phyloP scores from a whole-genome alignment of 1,140 invertebrate genomes.

The Lordiphosa stackelbergi region DNA sequence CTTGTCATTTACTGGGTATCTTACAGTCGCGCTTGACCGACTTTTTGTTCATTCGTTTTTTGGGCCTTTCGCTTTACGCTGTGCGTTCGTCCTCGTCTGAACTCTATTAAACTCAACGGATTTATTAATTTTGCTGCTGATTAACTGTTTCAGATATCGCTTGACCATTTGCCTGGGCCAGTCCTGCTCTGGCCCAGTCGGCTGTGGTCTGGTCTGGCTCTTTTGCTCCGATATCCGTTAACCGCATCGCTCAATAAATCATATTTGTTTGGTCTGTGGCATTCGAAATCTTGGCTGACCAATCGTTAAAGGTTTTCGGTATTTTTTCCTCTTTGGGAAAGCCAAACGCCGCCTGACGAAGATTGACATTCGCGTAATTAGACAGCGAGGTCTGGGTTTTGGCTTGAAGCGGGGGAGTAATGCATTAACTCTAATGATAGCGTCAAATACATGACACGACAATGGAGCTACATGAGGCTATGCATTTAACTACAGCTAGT shows the following conservation, averaged over 20 bases:
- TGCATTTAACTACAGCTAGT: slow-evolving; percentile 16
- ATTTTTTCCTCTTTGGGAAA: not conserved
- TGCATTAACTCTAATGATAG: slow-evolving; percentile 46
- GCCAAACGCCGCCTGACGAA: slow-evolving; percentile 29
- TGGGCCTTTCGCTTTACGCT: slow-evolving; percentile 14
- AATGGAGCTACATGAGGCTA: slow-evolving; percentile 24
- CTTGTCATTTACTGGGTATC: too few relatives aligned
- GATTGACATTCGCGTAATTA: slow-evolving; percentile 49
- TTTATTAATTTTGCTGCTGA: slow-evolving; percentile 74
- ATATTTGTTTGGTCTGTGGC: slow-evolving; percentile 47
- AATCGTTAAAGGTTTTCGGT: slow-evolving; percentile 23
- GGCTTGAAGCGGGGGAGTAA: slow-evolving; percentile 1
- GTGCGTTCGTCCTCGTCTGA: slow-evolving; percentile 50
- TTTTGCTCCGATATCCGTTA: slow-evolving; percentile 48
- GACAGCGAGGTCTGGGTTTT: slow-evolving; percentile 12
- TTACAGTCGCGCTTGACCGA: too few relatives aligned
- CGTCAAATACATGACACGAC: slow-evolving; percentile 44
- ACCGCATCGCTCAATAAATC: slow-evolving; percentile 64
- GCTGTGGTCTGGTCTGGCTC: slow-evolving; percentile 14
- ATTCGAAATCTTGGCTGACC: slow-evolving; percentile 34
- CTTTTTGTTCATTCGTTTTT: slow-evolving; percentile 30
- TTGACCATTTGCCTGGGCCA: slow-evolving; percentile 34
- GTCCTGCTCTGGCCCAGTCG: slow-evolving; percentile 19
- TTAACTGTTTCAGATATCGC: slow-evolving; percentile 70
- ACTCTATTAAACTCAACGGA: slow-evolving; percentile 74